Evolutionary conservation across 2,797 vertebrate species (phyloP).

Genomic region (Spinibarbus caldwelli): DNA sequence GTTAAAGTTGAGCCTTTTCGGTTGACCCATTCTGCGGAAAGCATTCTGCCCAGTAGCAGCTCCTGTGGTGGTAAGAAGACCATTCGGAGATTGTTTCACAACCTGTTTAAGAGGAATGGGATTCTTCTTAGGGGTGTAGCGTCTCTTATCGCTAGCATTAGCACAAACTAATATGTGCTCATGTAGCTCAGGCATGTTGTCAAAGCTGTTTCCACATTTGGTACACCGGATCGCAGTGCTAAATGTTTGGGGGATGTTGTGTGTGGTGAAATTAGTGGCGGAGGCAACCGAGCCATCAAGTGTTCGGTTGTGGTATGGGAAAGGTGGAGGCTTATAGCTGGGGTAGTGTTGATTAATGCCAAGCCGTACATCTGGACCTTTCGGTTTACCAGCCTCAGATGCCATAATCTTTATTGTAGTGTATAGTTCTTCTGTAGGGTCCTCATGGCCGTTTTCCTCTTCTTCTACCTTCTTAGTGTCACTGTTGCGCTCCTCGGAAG

Average conservation of each 20-base stretch:
- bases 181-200: constrained; percentile 98
- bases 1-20: constrained; percentile 94
- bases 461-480: constrained; percentile 56
- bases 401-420: constrained; percentile 99
- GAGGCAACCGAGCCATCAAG: constrained; percentile 89
- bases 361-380: constrained; percentile 93
- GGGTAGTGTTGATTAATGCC: constrained; percentile 99
- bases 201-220: constrained; percentile 96
- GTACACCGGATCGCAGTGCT: constrained; percentile 98
- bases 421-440: constrained; percentile 96
- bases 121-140: constrained; percentile 98
- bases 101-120: constrained; percentile 94
- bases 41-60: constrained; percentile 77
- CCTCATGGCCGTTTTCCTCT: constrained; percentile 82
- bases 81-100: constrained; percentile 86
- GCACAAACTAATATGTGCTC: constrained; percentile 96
- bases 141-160: constrained; percentile 95
- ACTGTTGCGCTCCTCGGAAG: constrained; percentile 53
- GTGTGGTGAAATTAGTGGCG: constrained; percentile 96
- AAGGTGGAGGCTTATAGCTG: constrained; percentile 97
- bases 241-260: constrained; percentile 98
- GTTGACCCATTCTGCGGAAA: constrained; percentile 94
- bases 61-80: constrained; percentile 76
- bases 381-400: constrained; percentile 90
- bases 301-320: constrained; percentile 97